Base-by-base conservation (phyloP, 2,797 vertebrate species). In the Alfaro cultratus region DNA sequence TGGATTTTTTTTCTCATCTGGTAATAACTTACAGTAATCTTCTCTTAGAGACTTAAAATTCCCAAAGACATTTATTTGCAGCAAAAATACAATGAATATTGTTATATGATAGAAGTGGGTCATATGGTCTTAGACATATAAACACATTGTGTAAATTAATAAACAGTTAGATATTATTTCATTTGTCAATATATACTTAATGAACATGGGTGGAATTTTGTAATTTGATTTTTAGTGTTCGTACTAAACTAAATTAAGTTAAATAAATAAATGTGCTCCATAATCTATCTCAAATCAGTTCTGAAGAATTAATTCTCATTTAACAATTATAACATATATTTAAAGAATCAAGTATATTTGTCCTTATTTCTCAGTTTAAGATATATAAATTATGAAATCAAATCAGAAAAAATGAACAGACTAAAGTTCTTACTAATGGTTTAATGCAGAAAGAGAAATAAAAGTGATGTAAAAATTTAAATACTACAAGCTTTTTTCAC, bases 1-100 rank as follows among this genome's bases (percentile, higher is more conserved):
- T 87, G 68, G 75, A 53, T 67, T 67, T 23, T 21, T 26, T 9
- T 45, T 87, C 75, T 83, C 77, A 77, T 77, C 77, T 80, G 71
- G 89, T 89, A 85, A 89, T 89, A 79, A 87, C 72, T 78, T 55
- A 47, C 49, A 73, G n/a, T 80, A 75, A 88, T 86, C 55, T 75
- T 49, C 79, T 83, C 26, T 68, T 29, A 43, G 76, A 85, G 71
- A 67, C 75, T 73, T 39, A 11, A 39, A 76, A 76, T 43, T 64
- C 81, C 49, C 81, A 45, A 36, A 79, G 51, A 73, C 16, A 49
- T 49, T 78, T 72, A 75, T 82, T 76, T 83, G 43, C 51, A 83
- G 75, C 5, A 49, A 36, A 12, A 26, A 49, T 13, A 74, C 67
- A 79, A 62, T 16, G 55, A 41, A 67, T 39, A 18, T 26, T 77